Conservation (phyloP, 30 jellyfish, hydroid and myxozoan genomes). For the Mastigias papua region DNA sequence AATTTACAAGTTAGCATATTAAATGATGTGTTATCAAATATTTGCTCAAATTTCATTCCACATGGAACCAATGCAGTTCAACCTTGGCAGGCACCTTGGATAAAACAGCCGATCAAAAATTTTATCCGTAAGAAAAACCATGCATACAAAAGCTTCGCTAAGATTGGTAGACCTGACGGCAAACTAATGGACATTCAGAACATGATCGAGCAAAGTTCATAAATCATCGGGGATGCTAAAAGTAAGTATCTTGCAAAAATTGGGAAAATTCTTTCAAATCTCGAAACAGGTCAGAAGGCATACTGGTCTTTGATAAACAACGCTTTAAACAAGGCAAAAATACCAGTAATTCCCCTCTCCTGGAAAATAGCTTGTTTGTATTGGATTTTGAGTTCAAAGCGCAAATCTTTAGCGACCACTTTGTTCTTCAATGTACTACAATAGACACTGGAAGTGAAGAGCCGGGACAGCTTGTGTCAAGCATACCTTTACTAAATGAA, state of each 20-base stretch:
- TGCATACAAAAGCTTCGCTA: neutral
- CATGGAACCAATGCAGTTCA: neutral
- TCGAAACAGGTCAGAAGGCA: slow-evolving; percentile 15
- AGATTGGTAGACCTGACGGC: slow-evolving; percentile 5
- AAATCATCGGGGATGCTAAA: slow-evolving; percentile 6
- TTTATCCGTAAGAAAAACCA: neutral
- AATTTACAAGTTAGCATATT: neutral
- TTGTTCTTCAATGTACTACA: no score
- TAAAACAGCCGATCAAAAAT: neutral
- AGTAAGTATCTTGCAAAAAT: neutral
- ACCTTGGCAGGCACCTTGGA: slow-evolving; percentile 20
- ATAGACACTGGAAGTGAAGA: neutral
- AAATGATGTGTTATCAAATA: neutral
- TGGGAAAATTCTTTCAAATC: slow-evolving; percentile 5
- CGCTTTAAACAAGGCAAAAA: neutral
- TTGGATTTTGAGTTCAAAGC: slow-evolving; percentile 8
- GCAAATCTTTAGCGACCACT: slow-evolving; percentile 1
- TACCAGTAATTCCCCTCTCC: slow-evolving; percentile 15
- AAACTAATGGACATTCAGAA: slow-evolving; percentile 11
- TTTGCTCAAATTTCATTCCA: neutral
- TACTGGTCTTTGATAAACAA: neutral
- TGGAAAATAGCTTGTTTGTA: neutral
- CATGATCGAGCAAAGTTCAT: neutral
- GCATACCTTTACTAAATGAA: neutral
- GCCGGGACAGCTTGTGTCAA: slow-evolving; percentile 24